Evolutionary conservation across 2,888 invertebrate genomes (phyloP).

Genomic region (Penaeus monodon): DNA sequence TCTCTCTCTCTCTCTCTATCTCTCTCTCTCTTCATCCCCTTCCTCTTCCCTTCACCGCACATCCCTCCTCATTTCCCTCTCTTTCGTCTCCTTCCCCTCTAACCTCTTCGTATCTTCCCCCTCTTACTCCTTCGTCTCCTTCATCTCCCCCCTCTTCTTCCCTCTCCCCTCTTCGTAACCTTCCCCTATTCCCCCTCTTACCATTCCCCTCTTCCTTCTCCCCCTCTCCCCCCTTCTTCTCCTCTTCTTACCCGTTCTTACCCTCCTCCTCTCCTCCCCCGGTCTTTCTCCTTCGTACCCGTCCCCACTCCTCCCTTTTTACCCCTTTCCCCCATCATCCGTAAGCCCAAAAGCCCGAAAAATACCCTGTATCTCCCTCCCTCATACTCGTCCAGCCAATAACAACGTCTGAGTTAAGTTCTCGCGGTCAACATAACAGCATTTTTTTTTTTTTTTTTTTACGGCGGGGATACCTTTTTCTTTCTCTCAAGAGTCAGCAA

Average conservation of each 20-base stretch:
- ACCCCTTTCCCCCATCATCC: neutral
- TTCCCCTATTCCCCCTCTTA: neutral
- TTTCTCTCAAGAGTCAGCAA: neutral
- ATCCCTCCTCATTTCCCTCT: neutral
- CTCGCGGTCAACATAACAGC: neutral
- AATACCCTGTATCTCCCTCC: neutral
- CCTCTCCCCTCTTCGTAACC: neutral
- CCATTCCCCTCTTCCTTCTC: neutral
- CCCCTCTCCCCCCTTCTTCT: neutral
- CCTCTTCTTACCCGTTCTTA: neutral
- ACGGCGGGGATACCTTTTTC: too few relatives aligned
- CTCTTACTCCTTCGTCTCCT: neutral
- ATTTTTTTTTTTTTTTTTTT: too few relatives aligned
- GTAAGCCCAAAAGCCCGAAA: too few relatives aligned
- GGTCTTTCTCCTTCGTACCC: neutral
- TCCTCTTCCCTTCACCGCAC: neutral
- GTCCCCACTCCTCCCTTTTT: neutral
- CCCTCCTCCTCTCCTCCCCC: neutral
- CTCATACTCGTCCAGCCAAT: neutral
- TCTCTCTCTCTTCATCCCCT: neutral
- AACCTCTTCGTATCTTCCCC: neutral
- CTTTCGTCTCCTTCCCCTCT: neutral
- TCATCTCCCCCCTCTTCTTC: neutral
- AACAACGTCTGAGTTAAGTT: neutral
- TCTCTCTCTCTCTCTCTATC: neutral